Evolutionary conservation across 1,140 invertebrate genomes (phyloP).

Genomic region (Papilio helenus): DNA sequence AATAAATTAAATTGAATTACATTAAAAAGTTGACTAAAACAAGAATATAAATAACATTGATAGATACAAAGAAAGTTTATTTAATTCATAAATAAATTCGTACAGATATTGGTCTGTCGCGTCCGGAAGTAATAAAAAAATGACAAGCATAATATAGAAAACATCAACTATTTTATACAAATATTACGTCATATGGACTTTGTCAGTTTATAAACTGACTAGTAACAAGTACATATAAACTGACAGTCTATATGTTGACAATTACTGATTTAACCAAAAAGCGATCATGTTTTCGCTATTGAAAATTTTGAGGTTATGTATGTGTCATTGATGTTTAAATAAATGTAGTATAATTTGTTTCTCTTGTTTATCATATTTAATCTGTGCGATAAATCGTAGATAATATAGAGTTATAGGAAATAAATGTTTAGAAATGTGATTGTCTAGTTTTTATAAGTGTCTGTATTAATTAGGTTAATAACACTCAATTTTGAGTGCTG

Average conservation of each 20-base stretch:
- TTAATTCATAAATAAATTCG: neutral
- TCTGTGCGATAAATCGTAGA: conserved; percentile 25
- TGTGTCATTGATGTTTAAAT: conserved; percentile 3
- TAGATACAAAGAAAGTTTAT: neutral
- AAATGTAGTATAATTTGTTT: conserved; percentile 27
- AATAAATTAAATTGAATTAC: neutral
- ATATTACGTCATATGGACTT: neutral
- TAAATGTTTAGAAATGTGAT: conserved; percentile 40
- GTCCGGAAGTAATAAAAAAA: neutral
- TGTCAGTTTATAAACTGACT: neutral
- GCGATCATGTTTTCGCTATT: neutral
- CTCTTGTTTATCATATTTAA: conserved; percentile 6
- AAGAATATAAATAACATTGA: neutral
- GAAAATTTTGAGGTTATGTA: conserved; percentile 15
- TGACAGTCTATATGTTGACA: neutral
- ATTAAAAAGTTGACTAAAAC: neutral
- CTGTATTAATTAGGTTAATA: conserved; percentile 3
- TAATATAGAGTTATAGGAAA: conserved; percentile 11
- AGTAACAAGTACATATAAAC: neutral
- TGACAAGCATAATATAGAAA: neutral
- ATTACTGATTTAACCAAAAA: neutral
- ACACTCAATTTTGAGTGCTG: conserved; percentile 20
- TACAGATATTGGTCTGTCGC: neutral
- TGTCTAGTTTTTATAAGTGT: conserved; percentile 38
- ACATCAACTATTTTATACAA: neutral